Base-by-base conservation (phyloP, 2,888 invertebrate species). In the Eupeodes luniger region DNA sequence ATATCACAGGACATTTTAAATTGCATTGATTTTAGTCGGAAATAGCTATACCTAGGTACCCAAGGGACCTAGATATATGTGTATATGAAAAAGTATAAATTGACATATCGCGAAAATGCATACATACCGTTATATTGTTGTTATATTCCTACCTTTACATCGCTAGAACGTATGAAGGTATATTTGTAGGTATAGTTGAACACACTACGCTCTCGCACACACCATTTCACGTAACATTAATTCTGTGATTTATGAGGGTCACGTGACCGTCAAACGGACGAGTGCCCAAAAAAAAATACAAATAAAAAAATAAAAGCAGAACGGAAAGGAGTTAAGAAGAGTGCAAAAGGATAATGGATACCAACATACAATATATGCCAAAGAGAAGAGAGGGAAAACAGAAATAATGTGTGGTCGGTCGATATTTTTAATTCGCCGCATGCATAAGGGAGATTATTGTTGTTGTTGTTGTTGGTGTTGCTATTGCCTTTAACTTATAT, bases 171-270 rank as follows among this genome's bases (percentile, higher is more conserved):
- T 40, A 40, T 40, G 27, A 3, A 40, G 4, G 40, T 4, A 40
- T 27, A 27, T 27, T 3, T 1, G 40, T 40, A 47, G 4, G 14
- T 40, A 51, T 53, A 64, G 75, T 16, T 9, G 27, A 49, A 61
- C 79, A 82, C 81, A 83, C 85, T 89, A 83, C 79, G 75, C 70
- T 85, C 82, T 88, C 91, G 90, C 91, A 91, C 92, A 93, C 92
- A 93, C 92, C 93, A 93, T 93, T 93, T 93, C 92, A 93, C 93
- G 93, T 93, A 93, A 93, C 93, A 93, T 93, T 93, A 93, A 93
- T 92, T 93, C 93, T 90, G 93, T 93, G 93, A 93, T 93, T 93
- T 93, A 93, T 93, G 93, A 93, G 93, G 93, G 93, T 93, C 93
- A 93, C 93, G 93, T 93, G 93, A 93, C 93, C 93, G 92, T 92